These are phyloP conservation scores for Rafetus swinhoei DNA, from an alignment of 2,113 vertebrate genomes.

Conservation along the genomic window DNA sequence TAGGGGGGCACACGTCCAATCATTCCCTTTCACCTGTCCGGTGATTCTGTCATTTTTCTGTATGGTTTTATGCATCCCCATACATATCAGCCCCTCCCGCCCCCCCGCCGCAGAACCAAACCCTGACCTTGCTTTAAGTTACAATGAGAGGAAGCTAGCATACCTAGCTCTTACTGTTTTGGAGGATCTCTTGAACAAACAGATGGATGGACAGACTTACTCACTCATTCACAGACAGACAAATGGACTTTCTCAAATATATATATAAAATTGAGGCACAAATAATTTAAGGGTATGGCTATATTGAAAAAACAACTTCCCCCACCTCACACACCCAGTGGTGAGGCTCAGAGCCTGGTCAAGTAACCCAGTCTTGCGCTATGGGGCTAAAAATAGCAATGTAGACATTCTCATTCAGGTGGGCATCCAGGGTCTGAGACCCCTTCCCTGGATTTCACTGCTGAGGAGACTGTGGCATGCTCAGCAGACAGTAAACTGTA, in stretches of 20 bases:
- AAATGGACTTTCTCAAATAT: neutral
- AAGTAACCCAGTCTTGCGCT: neutral
- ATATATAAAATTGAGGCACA: conserved; percentile 28
- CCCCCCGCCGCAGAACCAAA: no score
- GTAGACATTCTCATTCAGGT: neutral
- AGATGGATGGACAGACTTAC: no score
- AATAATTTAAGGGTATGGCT: conserved; percentile 35
- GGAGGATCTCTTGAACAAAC: no score
- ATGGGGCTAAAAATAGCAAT: neutral
- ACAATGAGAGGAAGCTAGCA: no score
- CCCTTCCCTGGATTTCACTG: neutral
- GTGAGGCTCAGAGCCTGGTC: neutral
- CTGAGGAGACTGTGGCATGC: neutral
- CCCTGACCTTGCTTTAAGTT: no score
- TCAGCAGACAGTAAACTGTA: neutral
- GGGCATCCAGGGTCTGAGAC: neutral
- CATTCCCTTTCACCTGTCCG: no score
- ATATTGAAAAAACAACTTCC: neutral
- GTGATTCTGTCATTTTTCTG: no score
- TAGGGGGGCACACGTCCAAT: no score
- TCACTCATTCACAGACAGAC: no score
- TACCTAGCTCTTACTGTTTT: no score
- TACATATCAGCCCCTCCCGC: no score
- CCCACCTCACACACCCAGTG: neutral
- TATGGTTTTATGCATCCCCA: no score